Base-by-base conservation (phyloP, 2,113 vertebrate genomes). In the Percina caprodes region DNA sequence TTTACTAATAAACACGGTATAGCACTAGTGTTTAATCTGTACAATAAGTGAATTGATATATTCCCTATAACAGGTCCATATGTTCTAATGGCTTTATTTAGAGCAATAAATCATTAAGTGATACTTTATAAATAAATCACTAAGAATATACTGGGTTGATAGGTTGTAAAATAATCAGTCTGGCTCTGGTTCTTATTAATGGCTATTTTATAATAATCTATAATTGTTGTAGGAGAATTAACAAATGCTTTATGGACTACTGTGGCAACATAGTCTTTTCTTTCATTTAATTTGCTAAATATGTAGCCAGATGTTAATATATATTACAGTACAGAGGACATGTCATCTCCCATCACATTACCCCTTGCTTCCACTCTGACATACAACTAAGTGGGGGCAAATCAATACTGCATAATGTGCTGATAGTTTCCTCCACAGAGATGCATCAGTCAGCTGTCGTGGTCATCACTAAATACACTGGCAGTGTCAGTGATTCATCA, bases 401-500 rank as follows among this genome's bases (percentile, higher is more conserved):
- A 92, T 92, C 90, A 86, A 91, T 92, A 84, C 65, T 39, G 83
- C 69, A 86, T 90, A 87, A 87, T 86, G 83, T 59, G 83, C 85
- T 52, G 81, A 86, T 83, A 76, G 88, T 88, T 90, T 83, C 75
- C 88, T 76, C 66, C 61, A 69, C 55, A 79, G 80, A 89, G 78
- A 80, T 74, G 85, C 81, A 89, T 82, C 86, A 72, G 84, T 90
- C 89, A 86, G 90, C 87, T 78, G 62, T 75, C 86, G 78, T 54
- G 82, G 85, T 78, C 86, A 80, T 82, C 78, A 39, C 86, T 82
- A 91, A 91, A 86, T 75, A 82, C 66, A 68, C 85, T 26, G 84
- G 73, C 80, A 45, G 76, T 48, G 82, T 83, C 85, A 79, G 81
- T 86, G 83, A 91, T 88, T 89, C 89, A 89, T 91, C 89, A 90